These are phyloP conservation scores for Seriola aureovittata DNA, from an alignment of 2,113 vertebrate species.

Conservation along the genomic window DNA sequence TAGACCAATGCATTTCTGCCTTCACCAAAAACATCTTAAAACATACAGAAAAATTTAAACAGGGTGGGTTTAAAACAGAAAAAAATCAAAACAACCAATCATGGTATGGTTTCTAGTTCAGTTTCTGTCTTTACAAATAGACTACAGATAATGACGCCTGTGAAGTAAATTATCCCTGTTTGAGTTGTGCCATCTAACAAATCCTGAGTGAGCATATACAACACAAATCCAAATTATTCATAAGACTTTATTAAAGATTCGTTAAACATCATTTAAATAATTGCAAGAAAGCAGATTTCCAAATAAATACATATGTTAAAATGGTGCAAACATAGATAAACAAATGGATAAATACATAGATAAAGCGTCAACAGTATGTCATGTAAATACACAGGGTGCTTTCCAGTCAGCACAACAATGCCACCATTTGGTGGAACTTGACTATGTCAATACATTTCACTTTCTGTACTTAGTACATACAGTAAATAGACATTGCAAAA, in stretches of 20 bases:
- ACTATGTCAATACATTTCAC: conserved; percentile 52
- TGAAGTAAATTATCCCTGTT: neutral
- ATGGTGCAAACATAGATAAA: conserved; percentile 31
- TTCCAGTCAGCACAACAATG: conserved; percentile 8
- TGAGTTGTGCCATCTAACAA: neutral
- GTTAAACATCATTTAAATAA: conserved; percentile 6
- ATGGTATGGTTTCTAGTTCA: no score
- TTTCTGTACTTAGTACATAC: conserved; percentile 77
- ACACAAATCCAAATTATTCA: conserved; percentile 5
- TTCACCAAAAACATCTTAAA: no score
- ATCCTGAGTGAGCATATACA: neutral
- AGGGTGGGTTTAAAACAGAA: no score
- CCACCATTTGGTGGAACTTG: conserved; percentile 45
- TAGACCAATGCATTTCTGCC: no score
- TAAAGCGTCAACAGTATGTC: conserved; percentile 8
- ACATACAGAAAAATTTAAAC: no score
- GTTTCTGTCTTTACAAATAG: no score
- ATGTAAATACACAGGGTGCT: neutral
- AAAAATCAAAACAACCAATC: no score
- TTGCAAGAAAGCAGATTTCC: neutral
- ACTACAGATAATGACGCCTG: no score
- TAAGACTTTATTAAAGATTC: conserved; percentile 30
- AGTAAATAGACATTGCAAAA: conserved; percentile 46
- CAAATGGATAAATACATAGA: conserved; percentile 47
- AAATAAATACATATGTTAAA: conserved; percentile 34